Conservation (phyloP, 2,888 invertebrate genomes). For the Trachelus tabidus region DNA sequence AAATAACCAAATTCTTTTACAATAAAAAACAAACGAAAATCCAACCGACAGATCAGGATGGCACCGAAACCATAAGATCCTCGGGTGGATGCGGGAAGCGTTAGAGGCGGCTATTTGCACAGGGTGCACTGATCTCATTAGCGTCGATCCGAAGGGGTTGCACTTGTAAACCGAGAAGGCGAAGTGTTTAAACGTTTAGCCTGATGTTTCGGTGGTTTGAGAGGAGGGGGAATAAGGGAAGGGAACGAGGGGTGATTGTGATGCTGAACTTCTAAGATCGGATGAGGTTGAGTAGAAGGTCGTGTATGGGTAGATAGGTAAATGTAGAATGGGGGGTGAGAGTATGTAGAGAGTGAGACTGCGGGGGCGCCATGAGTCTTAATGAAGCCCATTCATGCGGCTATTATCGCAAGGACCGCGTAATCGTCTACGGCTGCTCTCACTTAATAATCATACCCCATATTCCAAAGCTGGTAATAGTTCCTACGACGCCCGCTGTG, state of each 20-base stretch:
- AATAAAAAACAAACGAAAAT: not conserved
- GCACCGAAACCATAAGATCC: not conserved
- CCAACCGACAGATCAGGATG: not conserved
- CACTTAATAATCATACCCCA: slow-evolving; percentile 61
- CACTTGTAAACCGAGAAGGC: slow-evolving; percentile 17
- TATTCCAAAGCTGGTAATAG: slow-evolving; percentile 53
- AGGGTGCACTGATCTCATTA: slow-evolving; percentile 39
- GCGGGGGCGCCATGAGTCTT: slow-evolving; percentile 46
- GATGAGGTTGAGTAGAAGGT: slow-evolving; percentile 1
- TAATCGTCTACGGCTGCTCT: slow-evolving; percentile 60
- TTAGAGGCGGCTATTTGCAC: slow-evolving; percentile 16
- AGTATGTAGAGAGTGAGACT: not conserved
- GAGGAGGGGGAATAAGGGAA: not conserved
- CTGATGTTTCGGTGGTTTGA: slow-evolving; percentile 14
- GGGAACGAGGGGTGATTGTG: slow-evolving; percentile 9
- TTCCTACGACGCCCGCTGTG: slow-evolving; percentile 26
- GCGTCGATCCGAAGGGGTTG: slow-evolving; percentile 27
- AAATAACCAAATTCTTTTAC: not conserved
- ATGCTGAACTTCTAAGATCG: slow-evolving; percentile 36
- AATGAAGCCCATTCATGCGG: slow-evolving; percentile 63
- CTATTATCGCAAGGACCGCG: slow-evolving; percentile 59
- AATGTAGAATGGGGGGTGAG: not conserved
- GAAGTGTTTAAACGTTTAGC: slow-evolving; percentile 18
- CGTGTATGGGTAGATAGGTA: not conserved
- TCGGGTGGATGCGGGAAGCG: slow-evolving; percentile 2